phyloP scores from a whole-genome alignment of 2,797 vertebrate genomes.

The Peromyscus nudipes region DNA sequence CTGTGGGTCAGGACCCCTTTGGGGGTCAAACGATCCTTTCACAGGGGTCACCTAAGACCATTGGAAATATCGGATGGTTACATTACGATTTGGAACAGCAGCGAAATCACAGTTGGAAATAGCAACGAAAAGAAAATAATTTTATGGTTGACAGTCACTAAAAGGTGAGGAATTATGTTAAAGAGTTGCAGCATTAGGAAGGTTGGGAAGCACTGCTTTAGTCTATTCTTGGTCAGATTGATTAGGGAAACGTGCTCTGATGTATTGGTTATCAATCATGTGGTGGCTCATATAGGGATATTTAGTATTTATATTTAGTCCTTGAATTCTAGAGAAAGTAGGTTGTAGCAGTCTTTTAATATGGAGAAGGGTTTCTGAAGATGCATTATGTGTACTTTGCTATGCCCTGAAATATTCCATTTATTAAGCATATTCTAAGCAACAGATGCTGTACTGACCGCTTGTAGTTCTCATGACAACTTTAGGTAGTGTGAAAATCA shows the following conservation, averaged over 20 bases:
- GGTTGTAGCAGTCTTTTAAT: conserved; percentile 9
- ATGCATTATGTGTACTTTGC: neutral
- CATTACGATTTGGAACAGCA: neutral
- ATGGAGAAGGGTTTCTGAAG: neutral
- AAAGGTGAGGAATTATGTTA: neutral
- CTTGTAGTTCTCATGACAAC: conserved; percentile 38
- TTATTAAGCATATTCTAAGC: neutral
- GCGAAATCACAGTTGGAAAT: neutral
- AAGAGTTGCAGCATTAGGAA: neutral
- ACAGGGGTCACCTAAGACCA: neutral
- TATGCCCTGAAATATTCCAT: neutral
- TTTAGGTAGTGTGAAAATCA: neutral
- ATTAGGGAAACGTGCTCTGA: neutral
- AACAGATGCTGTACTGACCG: neutral
- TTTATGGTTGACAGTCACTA: neutral
- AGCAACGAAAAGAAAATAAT: neutral
- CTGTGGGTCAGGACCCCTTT: neutral
- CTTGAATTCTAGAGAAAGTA: neutral
- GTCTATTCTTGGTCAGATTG: neutral
- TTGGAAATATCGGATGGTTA: neutral
- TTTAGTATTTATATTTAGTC: neutral
- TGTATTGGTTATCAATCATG: neutral
- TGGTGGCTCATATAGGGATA: neutral
- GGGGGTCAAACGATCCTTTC: neutral
- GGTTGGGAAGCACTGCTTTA: no score